Conservation (phyloP, 2,797 vertebrate genomes). For the Gallirallus australis region DNA sequence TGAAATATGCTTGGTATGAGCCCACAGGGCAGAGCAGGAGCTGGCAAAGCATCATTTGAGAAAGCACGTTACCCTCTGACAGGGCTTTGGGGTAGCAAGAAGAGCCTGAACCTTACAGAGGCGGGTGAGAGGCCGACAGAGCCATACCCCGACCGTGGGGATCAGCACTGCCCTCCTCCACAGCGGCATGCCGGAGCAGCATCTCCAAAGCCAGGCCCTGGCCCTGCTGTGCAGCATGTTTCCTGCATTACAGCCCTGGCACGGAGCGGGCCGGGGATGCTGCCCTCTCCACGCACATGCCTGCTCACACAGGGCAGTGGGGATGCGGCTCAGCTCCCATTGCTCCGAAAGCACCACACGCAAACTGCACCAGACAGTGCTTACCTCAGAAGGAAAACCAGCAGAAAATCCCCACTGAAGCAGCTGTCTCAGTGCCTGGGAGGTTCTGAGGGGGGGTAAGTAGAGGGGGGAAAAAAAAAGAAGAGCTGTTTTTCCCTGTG, state of each 20-base stretch:
- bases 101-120: rapidly evolving
- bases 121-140: not conserved
- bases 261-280: rapidly evolving
- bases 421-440: not conserved
- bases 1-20: not conserved
- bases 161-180: rapidly evolving
- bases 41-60: not conserved
- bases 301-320: rapidly evolving
- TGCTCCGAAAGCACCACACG: not conserved
- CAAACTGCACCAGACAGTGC: not conserved
- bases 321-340: not conserved
- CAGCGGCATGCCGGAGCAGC: rapidly evolving
- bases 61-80: not conserved
- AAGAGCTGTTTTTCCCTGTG: not conserved
- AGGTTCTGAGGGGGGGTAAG: not conserved
- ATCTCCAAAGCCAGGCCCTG: not conserved
- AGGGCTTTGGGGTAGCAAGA: not conserved
- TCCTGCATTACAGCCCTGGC: not conserved
- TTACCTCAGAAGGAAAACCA: not conserved
- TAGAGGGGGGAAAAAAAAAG: too few relatives aligned
- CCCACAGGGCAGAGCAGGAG: not conserved
- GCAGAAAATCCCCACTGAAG: not conserved
- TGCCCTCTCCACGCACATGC: not conserved
- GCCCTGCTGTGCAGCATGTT: not conserved
- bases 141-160: not conserved